Percentiles rank a stretch among this genome's conserved stretches.
phyloP scores from a whole-genome alignment of 1,140 invertebrate genomes.

The Heliconius himera region DNA sequence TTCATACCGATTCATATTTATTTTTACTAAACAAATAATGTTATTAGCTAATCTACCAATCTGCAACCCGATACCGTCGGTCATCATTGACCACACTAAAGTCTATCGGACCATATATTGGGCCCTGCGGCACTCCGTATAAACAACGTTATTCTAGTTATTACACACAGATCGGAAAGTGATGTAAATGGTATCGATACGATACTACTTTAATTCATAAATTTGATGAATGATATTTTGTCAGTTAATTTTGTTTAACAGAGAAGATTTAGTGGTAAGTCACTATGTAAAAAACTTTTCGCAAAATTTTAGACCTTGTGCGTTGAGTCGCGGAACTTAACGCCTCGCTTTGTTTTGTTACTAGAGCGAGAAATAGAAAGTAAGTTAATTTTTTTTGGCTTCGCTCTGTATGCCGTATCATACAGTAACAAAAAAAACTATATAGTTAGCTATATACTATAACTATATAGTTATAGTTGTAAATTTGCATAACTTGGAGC shows the following conservation, averaged over 20 bases:
- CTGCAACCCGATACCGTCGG: conserved; percentile 28
- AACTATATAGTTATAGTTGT: too few relatives aligned
- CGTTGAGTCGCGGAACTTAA: too few relatives aligned
- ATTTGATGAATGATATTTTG: neutral
- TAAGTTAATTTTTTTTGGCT: neutral
- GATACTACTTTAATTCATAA: neutral
- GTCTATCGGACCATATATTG: conserved; percentile 42
- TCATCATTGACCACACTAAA: conserved; percentile 42
- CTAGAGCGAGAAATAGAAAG: neutral
- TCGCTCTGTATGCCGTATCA: too few relatives aligned
- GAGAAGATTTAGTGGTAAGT: too few relatives aligned
- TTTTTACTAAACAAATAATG: conserved; percentile 26
- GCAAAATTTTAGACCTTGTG: too few relatives aligned
- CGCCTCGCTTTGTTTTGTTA: too few relatives aligned
- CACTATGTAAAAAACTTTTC: too few relatives aligned
- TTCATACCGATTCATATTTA: neutral
- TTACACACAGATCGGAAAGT: conserved; percentile 46
- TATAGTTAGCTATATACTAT: too few relatives aligned
- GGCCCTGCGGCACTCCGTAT: conserved; percentile 35
- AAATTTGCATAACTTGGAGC: too few relatives aligned
- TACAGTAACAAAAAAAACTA: too few relatives aligned
- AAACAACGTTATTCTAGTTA: conserved; percentile 41
- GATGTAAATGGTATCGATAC: conserved; percentile 25
- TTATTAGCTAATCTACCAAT: conserved; percentile 25
- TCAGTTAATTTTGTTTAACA: neutral